phyloP scores from a whole-genome alignment of 1,140 invertebrate species.

The Drosophila paulistorum region DNA sequence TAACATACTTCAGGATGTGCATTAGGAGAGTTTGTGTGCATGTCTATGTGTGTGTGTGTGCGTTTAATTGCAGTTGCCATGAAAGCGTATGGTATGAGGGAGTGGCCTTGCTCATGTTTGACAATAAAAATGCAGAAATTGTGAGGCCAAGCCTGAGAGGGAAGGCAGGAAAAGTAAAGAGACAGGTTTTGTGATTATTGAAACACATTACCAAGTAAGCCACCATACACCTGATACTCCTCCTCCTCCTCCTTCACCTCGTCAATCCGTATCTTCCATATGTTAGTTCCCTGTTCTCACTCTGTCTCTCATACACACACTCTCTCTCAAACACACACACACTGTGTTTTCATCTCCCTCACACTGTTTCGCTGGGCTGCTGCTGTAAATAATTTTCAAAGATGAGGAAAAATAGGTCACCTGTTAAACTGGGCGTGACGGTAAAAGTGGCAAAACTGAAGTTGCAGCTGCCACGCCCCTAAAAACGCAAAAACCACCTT shows the following conservation, averaged over 20 bases:
- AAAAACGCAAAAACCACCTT: background rate
- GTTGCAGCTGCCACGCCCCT: slow-evolving; percentile 60
- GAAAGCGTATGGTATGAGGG: slow-evolving; percentile 1
- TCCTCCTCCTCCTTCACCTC: background rate
- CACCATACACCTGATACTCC: background rate
- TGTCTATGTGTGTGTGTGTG: slow-evolving; percentile 17
- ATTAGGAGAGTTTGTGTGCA: slow-evolving; percentile 47
- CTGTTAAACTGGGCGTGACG: slow-evolving; percentile 76
- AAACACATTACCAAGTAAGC: slow-evolving; percentile 32
- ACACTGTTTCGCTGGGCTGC: slow-evolving; percentile 24
- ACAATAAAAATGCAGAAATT: slow-evolving; percentile 68
- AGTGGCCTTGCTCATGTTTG: slow-evolving; percentile 64
- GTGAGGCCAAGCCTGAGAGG: slow-evolving; percentile 32
- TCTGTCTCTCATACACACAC: background rate
- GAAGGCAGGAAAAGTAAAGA: slow-evolving; percentile 1
- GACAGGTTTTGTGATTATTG: slow-evolving; percentile 63
- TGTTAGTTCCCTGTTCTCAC: background rate
- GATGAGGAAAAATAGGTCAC: slow-evolving; percentile 70
- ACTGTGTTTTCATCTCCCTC: background rate
- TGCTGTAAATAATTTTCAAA: slow-evolving; percentile 76
- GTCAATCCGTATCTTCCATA: too few species aligned
- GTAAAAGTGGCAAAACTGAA: slow-evolving; percentile 71
- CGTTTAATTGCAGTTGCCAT: slow-evolving; percentile 54
- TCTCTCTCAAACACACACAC: slow-evolving; percentile 24
- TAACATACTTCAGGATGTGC: slow-evolving; percentile 73